Base-by-base conservation (phyloP, 2,113 vertebrate species). In the Hydrolagus affinis region DNA sequence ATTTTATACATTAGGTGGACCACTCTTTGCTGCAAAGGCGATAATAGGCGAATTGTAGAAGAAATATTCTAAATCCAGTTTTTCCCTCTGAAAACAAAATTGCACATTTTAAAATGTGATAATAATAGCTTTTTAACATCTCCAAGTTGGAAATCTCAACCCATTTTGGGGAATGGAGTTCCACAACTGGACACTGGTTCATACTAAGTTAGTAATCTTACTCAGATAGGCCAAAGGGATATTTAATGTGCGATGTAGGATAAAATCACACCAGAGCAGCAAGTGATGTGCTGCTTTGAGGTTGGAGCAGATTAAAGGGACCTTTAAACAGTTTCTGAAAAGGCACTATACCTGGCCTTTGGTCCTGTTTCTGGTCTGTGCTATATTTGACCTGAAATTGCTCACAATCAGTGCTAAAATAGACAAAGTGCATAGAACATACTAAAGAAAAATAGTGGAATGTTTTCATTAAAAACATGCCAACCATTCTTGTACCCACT, bases 221-320 rank as follows among this genome's bases (percentile, higher is more conserved):
- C n/a, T 77, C 75, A 77, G 75, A 75, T 23, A 23, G 10, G 75
- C n/a, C 8, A 11, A n/a, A 60, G 11, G 11, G 11, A 57, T 60
- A n/a, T 17, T 21, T n/a, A 10, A 19, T 15, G 44, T 12, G 14
- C 44, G 12, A 21, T 44, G 44, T 76, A n/a, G 44, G 15, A 57
- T 70, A 23, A 70, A 76, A 75, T 72, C 70, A 72, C 25, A 72
- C 30, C 25, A n/a, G 75, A 59, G 75, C 21, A 77, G 56, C 12
- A 59, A 12, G 10, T 75, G 44, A 19, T 76, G 6, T 44, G 44
- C 3, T 78, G 12, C 0, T 78, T 23, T 78, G 57, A 78, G 60
- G 11, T 11, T n/a, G 21, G n/a, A 57, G 1, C 60, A 14, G 11
- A 25, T 56, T 30, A 30, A 56, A 56, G 32, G 8, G 15, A 75